Conservation (phyloP, 92 coral and sea anemone species). For the Phenganax subtilis region DNA sequence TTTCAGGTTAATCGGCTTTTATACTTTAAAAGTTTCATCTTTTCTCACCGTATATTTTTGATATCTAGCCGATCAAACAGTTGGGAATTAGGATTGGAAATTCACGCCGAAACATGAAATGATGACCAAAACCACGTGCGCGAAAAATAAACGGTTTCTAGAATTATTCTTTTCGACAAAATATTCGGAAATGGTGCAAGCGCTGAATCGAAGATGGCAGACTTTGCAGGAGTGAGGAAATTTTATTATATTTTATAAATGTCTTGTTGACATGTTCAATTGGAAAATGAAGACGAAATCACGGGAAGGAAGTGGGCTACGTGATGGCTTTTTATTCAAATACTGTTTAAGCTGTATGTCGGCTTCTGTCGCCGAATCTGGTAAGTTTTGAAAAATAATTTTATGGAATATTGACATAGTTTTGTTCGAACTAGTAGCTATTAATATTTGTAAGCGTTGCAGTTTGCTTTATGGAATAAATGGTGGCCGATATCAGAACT, state of each 20-base stretch:
- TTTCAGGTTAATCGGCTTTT: too few species aligned
- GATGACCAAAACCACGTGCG: not conserved
- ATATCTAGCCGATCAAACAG: too few species aligned
- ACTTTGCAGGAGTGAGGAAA: not conserved
- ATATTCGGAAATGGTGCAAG: not conserved
- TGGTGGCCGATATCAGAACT: too few species aligned
- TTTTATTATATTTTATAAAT: not conserved
- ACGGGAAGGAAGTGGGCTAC: slow-evolving; percentile 28
- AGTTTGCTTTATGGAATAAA: too few species aligned
- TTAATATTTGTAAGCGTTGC: too few species aligned
- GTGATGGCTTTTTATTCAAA: slow-evolving; percentile 70
- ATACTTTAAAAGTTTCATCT: too few species aligned
- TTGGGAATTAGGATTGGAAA: too few species aligned
- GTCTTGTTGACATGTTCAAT: not conserved
- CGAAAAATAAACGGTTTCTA: not conserved
- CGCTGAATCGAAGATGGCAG: slow-evolving; percentile 14
- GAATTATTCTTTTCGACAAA: not conserved
- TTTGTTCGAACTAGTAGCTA: not conserved
- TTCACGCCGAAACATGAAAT: not conserved
- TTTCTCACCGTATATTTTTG: too few species aligned
- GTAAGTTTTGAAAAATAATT: slow-evolving; percentile 39
- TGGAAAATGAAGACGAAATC: slow-evolving; percentile 24
- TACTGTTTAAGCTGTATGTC: slow-evolving; percentile 82
- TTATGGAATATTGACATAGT: not conserved
- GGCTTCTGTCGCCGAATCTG: slow-evolving; percentile 98